Evolutionary conservation across 2,113 vertebrate genomes (phyloP), one percentile per base, ranked within the genome.

Genomic region (Muscicapa adusta): DNA sequence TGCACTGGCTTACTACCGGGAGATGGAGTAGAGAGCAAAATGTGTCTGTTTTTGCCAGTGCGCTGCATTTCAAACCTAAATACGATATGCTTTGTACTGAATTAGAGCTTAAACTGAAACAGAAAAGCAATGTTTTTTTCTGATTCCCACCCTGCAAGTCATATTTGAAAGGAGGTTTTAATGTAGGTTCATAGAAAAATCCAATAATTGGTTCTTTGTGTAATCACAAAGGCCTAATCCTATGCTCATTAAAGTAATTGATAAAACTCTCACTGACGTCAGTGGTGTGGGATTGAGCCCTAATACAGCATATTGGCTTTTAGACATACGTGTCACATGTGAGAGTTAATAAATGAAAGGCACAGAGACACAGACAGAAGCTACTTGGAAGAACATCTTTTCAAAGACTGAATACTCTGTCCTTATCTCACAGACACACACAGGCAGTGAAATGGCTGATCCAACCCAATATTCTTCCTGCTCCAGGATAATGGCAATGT

Each of bases 351-450:
- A 93, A 94, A 79, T 73, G 45, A 89, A 85, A 94, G 60, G 81
- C 74, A 40, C 25, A 23, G 74, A 72, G 58, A 80, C 91, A 89
- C 61, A 74, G 9, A 58, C 29, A 66, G 74, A 88, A 58, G 68
- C 90, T 84, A 11, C 75, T 90, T 67, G 72, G 91, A 85, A 82
- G 50, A 89, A 51, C 25, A 34, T 74, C 38, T 93, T 94, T 96
- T 80, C 94, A 89, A 56, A 91, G 60, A 28, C 2, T 71, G 79
- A 95, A 83, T 81, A 14, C 60, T 23, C 36, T 40, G 77, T 67
- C 72, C 90, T 97, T 96, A 96, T 97, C 94, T 96, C 88, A 31
- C 79, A 86, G 93, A 48, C 72, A 65, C 95, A 96, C 93, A 81
- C 78, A 85, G 56, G 56, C 93, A 65, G 75, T 22, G 75, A 75